phyloP scores from a whole-genome alignment of 1,140 invertebrate species.

The Capitella teleta region DNA sequence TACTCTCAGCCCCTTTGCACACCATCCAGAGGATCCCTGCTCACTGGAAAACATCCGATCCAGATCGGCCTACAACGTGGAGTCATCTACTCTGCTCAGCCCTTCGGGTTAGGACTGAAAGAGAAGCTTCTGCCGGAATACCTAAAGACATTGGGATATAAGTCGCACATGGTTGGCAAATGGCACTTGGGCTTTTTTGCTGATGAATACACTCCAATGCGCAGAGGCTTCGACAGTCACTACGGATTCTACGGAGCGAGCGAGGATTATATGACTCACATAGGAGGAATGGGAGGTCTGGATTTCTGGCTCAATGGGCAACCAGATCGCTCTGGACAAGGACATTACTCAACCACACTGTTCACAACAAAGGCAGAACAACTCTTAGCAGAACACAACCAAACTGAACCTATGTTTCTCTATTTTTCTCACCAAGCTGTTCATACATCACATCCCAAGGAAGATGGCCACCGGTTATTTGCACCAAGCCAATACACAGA shows the following conservation, averaged over 20 bases:
- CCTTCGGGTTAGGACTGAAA: slow-evolving; percentile 31
- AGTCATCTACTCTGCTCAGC: slow-evolving; percentile 4
- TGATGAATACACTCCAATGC: slow-evolving; percentile 41
- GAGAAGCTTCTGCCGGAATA: slow-evolving; percentile 43
- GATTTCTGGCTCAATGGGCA: slow-evolving; percentile 28
- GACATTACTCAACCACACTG: slow-evolving; percentile 70
- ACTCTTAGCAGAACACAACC: slow-evolving; percentile 58
- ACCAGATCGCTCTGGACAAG: slow-evolving; percentile 46
- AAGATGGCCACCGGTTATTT: slow-evolving; percentile 10
- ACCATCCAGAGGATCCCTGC: slow-evolving; percentile 28
- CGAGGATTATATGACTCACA: slow-evolving; percentile 21
- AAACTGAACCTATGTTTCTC: slow-evolving; percentile 59
- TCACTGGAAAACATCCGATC: slow-evolving; percentile 31
- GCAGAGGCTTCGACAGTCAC: slow-evolving; percentile 46
- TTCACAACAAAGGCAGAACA: slow-evolving; percentile 63
- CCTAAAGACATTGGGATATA: slow-evolving; percentile 41
- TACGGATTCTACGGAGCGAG: slow-evolving; percentile 44
- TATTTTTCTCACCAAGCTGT: slow-evolving; percentile 75
- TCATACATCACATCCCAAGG: slow-evolving; percentile 62
- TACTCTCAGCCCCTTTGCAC: slow-evolving; percentile 38
- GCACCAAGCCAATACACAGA: no score
- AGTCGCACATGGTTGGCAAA: slow-evolving; percentile 46
- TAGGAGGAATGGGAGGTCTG: slow-evolving; percentile 17
- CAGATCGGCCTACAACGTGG: slow-evolving; percentile 17
- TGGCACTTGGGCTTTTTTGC: slow-evolving; percentile 48